Conservation (phyloP, 1,140 invertebrate genomes). For the Cataglyphis hispanica region DNA sequence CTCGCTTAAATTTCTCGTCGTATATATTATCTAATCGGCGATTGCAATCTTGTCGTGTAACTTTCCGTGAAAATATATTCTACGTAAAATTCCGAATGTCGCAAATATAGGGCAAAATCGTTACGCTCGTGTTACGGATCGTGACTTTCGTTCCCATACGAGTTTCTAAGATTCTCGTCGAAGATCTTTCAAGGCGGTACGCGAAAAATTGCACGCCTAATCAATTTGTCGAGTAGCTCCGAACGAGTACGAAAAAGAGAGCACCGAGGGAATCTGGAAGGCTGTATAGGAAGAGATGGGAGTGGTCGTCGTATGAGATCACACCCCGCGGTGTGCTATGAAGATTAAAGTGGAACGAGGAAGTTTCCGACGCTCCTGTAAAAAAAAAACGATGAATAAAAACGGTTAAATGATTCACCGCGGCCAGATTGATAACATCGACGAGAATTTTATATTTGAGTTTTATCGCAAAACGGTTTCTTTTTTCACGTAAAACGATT, state of each 20-base stretch:
- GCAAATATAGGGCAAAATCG: conserved; percentile 7
- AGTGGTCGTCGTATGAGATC: conserved; percentile 52
- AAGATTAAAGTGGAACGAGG: conserved; percentile 48
- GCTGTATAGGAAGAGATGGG: conserved; percentile 43
- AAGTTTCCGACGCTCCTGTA: conserved; percentile 36
- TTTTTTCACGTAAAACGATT: background rate
- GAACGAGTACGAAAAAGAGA: background rate
- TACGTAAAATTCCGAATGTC: background rate
- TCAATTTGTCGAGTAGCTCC: conserved; percentile 56
- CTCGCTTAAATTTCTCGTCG: background rate
- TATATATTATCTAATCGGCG: background rate
- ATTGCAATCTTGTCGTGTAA: background rate
- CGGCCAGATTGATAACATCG: conserved; percentile 16
- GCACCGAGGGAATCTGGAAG: background rate
- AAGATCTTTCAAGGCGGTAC: conserved; percentile 8
- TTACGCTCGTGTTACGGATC: background rate
- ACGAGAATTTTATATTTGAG: background rate
- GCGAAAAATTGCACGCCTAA: conserved; percentile 50
- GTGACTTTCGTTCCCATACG: background rate
- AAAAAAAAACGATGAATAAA: conserved; percentile 27
- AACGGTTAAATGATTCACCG: background rate
- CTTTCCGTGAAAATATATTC: background rate
- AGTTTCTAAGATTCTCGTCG: background rate
- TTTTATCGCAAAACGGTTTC: background rate
- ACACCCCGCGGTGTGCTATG: conserved; percentile 20